These are phyloP conservation scores for Cheilosia pagana DNA, from an alignment of 2,888 invertebrate species.

Conservation along the genomic window DNA sequence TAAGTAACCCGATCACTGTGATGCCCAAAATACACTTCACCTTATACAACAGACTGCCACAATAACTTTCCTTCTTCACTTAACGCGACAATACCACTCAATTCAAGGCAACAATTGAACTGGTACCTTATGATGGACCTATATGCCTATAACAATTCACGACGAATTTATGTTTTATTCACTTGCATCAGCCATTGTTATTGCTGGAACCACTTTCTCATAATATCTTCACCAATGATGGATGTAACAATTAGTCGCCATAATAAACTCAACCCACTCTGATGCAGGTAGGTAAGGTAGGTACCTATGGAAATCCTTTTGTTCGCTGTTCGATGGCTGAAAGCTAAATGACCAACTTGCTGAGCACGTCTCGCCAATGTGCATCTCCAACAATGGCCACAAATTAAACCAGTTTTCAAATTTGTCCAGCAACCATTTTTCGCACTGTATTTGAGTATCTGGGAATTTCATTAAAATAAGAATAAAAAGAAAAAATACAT, in stretches of 20 bases:
- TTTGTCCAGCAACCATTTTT: conserved; percentile 13
- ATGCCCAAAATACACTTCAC: no score
- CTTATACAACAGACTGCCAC: no score
- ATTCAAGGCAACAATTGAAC: no score
- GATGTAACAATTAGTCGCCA: conserved; percentile 22
- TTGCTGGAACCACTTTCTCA: conserved; percentile 29
- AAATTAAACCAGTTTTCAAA: conserved; percentile 28
- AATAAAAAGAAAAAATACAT: conserved; percentile 2
- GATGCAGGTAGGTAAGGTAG: neutral
- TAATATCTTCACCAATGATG: conserved; percentile 4
- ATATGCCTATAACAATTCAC: neutral
- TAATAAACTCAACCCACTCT: conserved; percentile 1
- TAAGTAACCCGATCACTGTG: no score
- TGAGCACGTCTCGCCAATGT: conserved; percentile 15
- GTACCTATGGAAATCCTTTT: conserved; percentile 1
- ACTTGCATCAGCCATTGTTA: neutral
- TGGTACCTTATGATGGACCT: no score
- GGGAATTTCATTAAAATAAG: neutral
- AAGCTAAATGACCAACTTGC: conserved; percentile 21
- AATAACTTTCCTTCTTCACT: no score
- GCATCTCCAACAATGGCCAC: conserved; percentile 25
- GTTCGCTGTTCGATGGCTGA: conserved; percentile 2
- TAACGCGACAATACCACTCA: no score
- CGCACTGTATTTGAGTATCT: neutral
- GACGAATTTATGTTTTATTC: conserved; percentile 10